phyloP scores from a whole-genome alignment of 2,113 vertebrate genomes.

The Mandrillus leucophaeus region DNA sequence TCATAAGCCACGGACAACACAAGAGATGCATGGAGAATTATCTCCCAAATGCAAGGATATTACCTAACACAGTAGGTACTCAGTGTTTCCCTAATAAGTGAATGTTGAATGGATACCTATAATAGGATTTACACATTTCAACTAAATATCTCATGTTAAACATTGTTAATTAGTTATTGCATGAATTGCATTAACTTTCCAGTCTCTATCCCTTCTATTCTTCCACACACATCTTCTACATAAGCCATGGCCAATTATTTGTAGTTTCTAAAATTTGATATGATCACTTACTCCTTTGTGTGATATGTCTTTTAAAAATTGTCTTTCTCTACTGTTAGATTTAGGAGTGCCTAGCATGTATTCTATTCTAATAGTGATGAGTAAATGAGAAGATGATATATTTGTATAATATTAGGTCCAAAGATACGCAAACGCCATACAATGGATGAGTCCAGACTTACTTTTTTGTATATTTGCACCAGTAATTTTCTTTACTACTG shows the following conservation, averaged over 20 bases:
- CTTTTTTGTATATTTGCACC: conserved; percentile 68
- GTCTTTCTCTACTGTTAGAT: not conserved
- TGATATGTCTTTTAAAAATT: not conserved
- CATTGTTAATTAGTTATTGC: not conserved
- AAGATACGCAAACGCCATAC: conserved; percentile 50
- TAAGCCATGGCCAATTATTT: not conserved
- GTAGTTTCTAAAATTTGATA: not conserved
- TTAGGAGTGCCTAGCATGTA: not conserved
- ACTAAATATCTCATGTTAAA: not conserved
- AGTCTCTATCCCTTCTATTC: not conserved
- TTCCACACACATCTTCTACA: not conserved
- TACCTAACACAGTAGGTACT: not conserved
- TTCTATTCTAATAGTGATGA: not conserved
- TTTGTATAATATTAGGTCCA: conserved; percentile 70
- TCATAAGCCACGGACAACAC: not conserved
- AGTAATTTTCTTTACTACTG: conserved; percentile 69
- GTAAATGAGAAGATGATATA: conserved; percentile 27
- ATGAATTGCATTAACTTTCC: not conserved
- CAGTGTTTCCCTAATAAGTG: not conserved
- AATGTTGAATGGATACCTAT: not conserved
- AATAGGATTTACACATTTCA: not conserved
- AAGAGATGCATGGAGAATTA: not conserved
- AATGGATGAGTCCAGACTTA: conserved; percentile 63
- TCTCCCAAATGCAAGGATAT: not conserved
- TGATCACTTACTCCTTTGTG: not conserved